phyloP scores from a whole-genome alignment of 2,888 invertebrate species.

The Ethmia dodecea region DNA sequence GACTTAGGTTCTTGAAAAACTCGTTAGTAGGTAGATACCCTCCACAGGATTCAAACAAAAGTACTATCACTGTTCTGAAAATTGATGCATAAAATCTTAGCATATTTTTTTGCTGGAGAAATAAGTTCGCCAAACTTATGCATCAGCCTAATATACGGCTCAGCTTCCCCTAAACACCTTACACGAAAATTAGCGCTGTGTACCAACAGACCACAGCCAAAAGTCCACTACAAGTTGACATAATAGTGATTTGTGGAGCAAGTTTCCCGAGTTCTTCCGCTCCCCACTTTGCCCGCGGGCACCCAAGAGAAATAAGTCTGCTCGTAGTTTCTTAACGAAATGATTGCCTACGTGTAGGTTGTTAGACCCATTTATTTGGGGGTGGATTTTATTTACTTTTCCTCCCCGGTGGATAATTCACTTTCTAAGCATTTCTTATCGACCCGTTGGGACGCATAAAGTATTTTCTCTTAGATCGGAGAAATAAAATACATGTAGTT shows the following conservation, averaged over 20 bases:
- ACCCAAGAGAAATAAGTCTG: constrained; percentile 66
- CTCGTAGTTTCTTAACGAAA: constrained; percentile 72
- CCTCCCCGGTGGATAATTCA: constrained; percentile 68
- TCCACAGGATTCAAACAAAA: no score
- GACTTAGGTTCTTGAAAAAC: no score
- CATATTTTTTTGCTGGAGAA: no score
- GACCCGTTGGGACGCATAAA: constrained; percentile 66
- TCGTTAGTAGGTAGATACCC: no score
- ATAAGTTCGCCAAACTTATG: no score
- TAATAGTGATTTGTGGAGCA: constrained; percentile 61
- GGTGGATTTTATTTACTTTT: constrained; percentile 67
- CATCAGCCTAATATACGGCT: no score
- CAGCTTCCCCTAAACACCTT: no score
- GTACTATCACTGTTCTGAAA: no score
- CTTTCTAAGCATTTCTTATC: constrained; percentile 68
- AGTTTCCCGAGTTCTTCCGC: constrained; percentile 39
- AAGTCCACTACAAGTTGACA: constrained; percentile 51
- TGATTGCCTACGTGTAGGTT: constrained; percentile 73
- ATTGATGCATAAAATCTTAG: no score
- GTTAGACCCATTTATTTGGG: constrained; percentile 70
- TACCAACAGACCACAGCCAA: no score
- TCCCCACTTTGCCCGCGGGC: constrained; percentile 26
- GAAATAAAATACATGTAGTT: no score
- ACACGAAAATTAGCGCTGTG: no score
- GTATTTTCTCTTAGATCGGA: constrained; percentile 46